Evolutionary conservation across 2,888 invertebrate genomes (phyloP), one percentile per base, ranked within the genome.

Genomic region (Theretra japonica): DNA sequence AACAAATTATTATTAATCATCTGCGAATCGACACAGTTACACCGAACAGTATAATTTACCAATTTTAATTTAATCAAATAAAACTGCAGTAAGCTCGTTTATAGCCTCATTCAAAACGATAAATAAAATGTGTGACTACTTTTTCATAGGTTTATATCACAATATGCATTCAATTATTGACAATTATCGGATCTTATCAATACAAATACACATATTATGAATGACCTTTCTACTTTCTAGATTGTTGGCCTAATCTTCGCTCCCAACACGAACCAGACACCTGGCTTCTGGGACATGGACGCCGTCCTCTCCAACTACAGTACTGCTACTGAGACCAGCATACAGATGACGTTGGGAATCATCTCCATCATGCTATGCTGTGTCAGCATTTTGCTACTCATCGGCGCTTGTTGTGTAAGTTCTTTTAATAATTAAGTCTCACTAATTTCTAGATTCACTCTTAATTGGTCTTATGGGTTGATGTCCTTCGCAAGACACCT

Each of bases 381-480:
- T 4, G 83, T 86, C 69, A 91, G 91, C 73, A 70, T 83, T 0
- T n/a, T 89, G 1, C 80, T 92, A 0, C 48, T 90, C 0, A 68
- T 90, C 41, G 91, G 91, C 1, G 82, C 89, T 57, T 79, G 82
- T 7, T 90, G 90, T 82, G 91, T 91, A 57, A 86, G 90, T 83
- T 72, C 72, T 23, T 4, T 6, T 15, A 11, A n/a, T n/a, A n/a
- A n/a, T n/a, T 7, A 30, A 7, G 7, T 62, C 33, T 7, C 4
- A 11, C 8, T 23, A 15, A 15, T 33, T 33, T n/a, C n/a, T n/a
- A n/a, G n/a, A n/a, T n/a, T n/a, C n/a, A n/a, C n/a, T n/a, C n/a
- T n/a, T n/a, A n/a, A n/a, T n/a, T n/a, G n/a, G n/a, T n/a, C n/a
- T n/a, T n/a, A n/a, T n/a, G n/a, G n/a, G n/a, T n/a, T n/a, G n/a